Percentiles rank a stretch among this genome's conserved stretches.
phyloP scores from a whole-genome alignment of 2,888 invertebrate species.

The Venusia cambrica region DNA sequence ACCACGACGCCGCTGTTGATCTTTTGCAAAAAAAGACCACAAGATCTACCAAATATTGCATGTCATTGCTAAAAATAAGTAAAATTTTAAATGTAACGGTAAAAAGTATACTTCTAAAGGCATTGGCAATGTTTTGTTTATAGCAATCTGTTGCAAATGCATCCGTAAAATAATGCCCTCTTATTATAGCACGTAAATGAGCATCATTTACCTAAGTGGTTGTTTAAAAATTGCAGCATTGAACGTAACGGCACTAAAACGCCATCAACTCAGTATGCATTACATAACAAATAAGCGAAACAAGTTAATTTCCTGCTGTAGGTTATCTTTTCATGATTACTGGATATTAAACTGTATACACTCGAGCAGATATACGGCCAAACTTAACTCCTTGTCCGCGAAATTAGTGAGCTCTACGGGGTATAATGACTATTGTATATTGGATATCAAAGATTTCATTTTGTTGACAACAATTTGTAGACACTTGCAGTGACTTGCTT shows the following conservation, averaged over 20 bases:
- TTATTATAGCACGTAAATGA: slow-evolving; percentile 44
- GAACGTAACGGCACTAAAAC: slow-evolving; percentile 61
- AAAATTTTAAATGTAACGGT: slow-evolving; percentile 2
- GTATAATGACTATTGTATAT: slow-evolving; percentile 15
- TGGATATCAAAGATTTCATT: slow-evolving; percentile 11
- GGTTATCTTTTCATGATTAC: slow-evolving; percentile 53
- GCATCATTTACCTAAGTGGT: slow-evolving; percentile 47
- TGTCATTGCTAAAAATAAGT: no score
- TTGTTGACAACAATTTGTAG: slow-evolving; percentile 13
- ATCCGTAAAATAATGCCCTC: slow-evolving; percentile 35
- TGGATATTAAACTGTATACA: slow-evolving; percentile 45
- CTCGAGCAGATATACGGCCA: slow-evolving; percentile 28
- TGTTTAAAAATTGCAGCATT: slow-evolving; percentile 55
- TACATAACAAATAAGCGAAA: slow-evolving; percentile 57
- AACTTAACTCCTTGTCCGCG: slow-evolving; percentile 16
- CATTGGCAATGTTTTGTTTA: slow-evolving; percentile 10
- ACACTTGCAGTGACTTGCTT: slow-evolving; percentile 8
- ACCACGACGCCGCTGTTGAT: no score
- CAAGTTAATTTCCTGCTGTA: slow-evolving; percentile 62
- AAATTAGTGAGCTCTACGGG: slow-evolving; percentile 17
- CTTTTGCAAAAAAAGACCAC: no score
- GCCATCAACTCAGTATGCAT: slow-evolving; percentile 53
- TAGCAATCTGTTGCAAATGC: slow-evolving; percentile 34
- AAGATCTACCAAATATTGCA: no score
- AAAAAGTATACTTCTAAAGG: slow-evolving; percentile 8